These are phyloP conservation scores for Bradypus variegatus DNA, from an alignment of 2,797 vertebrate genomes.

Conservation along the genomic window DNA sequence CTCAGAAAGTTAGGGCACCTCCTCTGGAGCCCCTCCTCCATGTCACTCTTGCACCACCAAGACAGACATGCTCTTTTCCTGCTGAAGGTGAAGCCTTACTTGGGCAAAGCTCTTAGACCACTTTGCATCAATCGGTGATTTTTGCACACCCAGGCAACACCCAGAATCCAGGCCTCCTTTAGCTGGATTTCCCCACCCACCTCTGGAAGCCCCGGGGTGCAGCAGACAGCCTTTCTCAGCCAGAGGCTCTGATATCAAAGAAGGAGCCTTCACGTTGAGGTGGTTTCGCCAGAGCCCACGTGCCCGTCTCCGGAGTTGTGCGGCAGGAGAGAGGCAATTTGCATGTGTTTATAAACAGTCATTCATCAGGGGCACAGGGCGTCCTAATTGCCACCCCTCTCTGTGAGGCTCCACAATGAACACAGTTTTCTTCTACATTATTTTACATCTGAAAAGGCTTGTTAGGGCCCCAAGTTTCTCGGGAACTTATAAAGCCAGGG, in stretches of 20 bases:
- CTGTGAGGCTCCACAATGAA: not conserved
- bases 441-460: not conserved
- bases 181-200: accelerated
- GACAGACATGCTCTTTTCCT: not conserved
- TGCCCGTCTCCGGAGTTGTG: accelerated
- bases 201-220: no score
- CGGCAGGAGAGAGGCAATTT: accelerated
- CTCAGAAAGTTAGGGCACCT: not conserved
- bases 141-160: accelerated
- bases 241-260: no score
- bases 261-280: not conserved
- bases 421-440: not conserved
- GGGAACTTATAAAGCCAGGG: not conserved
- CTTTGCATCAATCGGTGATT: accelerated
- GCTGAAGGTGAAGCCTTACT: not conserved
- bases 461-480: not conserved
- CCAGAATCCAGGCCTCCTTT: accelerated
- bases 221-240: no score
- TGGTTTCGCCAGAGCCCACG: accelerated
- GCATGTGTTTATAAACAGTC: not conserved
- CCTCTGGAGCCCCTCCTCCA: no score
- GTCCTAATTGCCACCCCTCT: not conserved
- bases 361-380: not conserved
- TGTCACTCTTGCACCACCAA: accelerated
- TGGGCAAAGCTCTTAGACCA: not conserved